phyloP scores from a whole-genome alignment of 2,113 vertebrate genomes.

The Heloderma charlesbogerti region DNA sequence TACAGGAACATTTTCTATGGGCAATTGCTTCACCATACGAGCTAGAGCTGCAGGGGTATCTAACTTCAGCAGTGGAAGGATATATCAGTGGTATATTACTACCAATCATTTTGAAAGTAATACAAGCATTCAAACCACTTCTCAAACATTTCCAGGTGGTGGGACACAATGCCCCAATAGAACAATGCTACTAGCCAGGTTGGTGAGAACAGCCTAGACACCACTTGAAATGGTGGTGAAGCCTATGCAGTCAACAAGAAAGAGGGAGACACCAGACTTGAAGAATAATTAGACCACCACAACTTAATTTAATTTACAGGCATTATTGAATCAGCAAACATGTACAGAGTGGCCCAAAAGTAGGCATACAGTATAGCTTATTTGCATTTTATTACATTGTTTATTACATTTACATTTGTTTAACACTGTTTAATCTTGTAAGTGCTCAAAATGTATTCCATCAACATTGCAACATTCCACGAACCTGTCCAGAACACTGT shows the following conservation, averaged over 20 bases:
- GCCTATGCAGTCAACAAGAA: not conserved
- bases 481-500: too few species aligned
- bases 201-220: not conserved
- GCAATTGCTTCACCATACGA: not conserved
- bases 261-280: not conserved
- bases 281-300: not conserved
- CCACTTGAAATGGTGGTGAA: not conserved
- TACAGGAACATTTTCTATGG: not conserved
- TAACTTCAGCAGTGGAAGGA: not conserved
- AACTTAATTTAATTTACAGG: not conserved
- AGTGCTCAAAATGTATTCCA: too few species aligned
- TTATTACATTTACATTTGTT: too few species aligned
- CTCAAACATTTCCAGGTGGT: not conserved
- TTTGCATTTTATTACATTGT: too few species aligned
- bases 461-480: too few species aligned
- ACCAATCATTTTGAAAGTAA: not conserved
- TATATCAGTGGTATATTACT: not conserved
- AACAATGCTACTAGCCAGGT: too few species aligned
- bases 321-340: not conserved
- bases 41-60: not conserved
- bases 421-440: too few species aligned
- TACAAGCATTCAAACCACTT: not conserved
- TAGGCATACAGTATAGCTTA: too few species aligned
- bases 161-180: not conserved
- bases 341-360: too few species aligned